phyloP scores from a whole-genome alignment of 1,140 invertebrate genomes.

The Papilio polyxenes region DNA sequence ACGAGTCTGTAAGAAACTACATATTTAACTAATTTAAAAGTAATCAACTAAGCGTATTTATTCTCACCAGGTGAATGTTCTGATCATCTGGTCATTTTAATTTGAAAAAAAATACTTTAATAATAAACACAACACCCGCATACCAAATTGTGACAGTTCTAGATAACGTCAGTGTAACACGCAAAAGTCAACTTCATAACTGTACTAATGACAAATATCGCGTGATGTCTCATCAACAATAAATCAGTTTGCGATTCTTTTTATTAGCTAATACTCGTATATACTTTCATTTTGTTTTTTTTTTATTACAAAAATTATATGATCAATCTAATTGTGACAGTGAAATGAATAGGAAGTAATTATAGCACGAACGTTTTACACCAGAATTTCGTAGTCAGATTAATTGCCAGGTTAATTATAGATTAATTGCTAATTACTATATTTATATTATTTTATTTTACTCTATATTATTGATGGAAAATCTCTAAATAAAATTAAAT shows the following conservation, averaged over 20 bases:
- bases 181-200: constrained; percentile 8
- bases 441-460: too few species aligned
- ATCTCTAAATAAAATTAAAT: too few species aligned
- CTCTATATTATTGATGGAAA: too few species aligned
- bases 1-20: too few species aligned
- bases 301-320: neutral
- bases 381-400: too few species aligned
- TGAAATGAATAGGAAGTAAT: neutral
- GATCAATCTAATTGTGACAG: neutral
- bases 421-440: too few species aligned
- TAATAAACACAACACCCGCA: neutral
- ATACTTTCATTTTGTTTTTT: neutral
- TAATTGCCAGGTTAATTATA: too few species aligned
- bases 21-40: too few species aligned
- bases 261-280: neutral
- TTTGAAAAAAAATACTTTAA: neutral
- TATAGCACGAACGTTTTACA: neutral
- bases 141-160: neutral
- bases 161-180: constrained; percentile 3
- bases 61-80: neutral
- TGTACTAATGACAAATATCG: constrained; percentile 12
- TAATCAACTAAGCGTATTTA: too few species aligned
- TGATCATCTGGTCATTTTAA: neutral
- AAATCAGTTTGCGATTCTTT: neutral
- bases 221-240: neutral